Conservation (phyloP, 2,888 invertebrate species). For the Caradrina clavipalpis region DNA sequence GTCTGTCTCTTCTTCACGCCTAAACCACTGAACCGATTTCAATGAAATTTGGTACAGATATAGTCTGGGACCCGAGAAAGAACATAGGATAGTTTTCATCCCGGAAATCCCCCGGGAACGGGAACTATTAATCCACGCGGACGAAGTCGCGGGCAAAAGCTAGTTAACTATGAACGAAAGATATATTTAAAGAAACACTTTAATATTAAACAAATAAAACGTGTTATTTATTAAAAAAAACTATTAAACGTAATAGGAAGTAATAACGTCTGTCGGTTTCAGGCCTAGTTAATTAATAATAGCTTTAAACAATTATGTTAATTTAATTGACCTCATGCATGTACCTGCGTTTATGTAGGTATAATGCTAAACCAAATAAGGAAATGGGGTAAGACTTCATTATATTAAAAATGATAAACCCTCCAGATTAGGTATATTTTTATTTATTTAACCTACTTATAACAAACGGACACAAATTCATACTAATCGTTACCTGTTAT, state of each 20-base stretch:
- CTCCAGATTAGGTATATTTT: background rate
- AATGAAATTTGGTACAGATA: too few relatives aligned
- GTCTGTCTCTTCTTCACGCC: too few relatives aligned
- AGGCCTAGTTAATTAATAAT: constrained; percentile 35
- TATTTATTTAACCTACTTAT: background rate
- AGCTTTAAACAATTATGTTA: constrained; percentile 41
- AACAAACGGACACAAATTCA: too few relatives aligned
- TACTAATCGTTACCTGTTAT: too few relatives aligned
- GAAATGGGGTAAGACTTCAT: constrained; percentile 14
- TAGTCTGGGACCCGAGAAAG: too few relatives aligned
- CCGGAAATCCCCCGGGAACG: too few relatives aligned
- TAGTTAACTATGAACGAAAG: constrained; percentile 8
- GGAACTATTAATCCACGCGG: too few relatives aligned
- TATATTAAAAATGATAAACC: constrained; percentile 1
- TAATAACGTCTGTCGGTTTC: constrained; percentile 23
- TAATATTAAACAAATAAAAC: constrained; percentile 16
- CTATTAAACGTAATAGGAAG: constrained; percentile 43
- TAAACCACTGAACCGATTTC: too few relatives aligned
- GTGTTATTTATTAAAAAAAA: constrained; percentile 20
- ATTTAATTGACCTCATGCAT: constrained; percentile 28
- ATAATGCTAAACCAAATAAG: constrained; percentile 37
- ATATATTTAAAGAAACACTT: constrained; percentile 1
- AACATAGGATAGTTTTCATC: too few relatives aligned
- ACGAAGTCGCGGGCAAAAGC: too few relatives aligned
- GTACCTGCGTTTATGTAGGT: background rate